Evolutionary conservation across 2,113 vertebrate genomes (phyloP).

Genomic region (Cyanoliseus patagonus): DNA sequence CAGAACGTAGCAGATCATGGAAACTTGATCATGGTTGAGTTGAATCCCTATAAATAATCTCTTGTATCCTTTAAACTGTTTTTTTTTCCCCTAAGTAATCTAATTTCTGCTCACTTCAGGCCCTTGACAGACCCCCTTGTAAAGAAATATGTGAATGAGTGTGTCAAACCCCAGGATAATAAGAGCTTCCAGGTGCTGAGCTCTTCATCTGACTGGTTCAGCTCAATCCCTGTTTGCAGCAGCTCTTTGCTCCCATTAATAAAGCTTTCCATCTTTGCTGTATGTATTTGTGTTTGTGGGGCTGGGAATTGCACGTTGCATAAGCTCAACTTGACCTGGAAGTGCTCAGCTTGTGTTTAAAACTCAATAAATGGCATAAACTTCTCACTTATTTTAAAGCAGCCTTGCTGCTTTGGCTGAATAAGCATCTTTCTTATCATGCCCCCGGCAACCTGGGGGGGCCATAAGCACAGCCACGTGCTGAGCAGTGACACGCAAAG

Average conservation of each 20-base stretch:
- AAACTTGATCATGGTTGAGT: background rate
- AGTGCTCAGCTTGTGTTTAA: background rate
- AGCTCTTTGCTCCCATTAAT: background rate
- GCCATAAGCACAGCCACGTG: no score
- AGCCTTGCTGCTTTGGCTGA: background rate
- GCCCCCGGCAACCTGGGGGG: accelerated
- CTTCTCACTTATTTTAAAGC: background rate
- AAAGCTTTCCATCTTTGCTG: background rate
- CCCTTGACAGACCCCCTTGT: accelerated
- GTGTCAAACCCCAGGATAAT: background rate
- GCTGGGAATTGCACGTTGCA: background rate
- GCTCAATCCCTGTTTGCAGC: accelerated
- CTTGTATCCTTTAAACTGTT: background rate
- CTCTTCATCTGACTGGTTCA: background rate
- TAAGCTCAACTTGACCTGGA: background rate
- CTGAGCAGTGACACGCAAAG: background rate
- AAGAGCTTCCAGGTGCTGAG: background rate
- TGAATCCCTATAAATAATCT: accelerated
- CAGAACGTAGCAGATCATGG: accelerated
- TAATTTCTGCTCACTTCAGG: background rate
- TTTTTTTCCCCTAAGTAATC: background rate
- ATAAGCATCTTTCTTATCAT: background rate
- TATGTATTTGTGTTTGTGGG: background rate
- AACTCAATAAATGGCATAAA: background rate
- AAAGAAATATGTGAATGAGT: background rate